A percentile compares a stretch with the other conserved stretches of the same genome.
Conservation (phyloP, 23 tunicate species). For the Ascidia mentula region DNA sequence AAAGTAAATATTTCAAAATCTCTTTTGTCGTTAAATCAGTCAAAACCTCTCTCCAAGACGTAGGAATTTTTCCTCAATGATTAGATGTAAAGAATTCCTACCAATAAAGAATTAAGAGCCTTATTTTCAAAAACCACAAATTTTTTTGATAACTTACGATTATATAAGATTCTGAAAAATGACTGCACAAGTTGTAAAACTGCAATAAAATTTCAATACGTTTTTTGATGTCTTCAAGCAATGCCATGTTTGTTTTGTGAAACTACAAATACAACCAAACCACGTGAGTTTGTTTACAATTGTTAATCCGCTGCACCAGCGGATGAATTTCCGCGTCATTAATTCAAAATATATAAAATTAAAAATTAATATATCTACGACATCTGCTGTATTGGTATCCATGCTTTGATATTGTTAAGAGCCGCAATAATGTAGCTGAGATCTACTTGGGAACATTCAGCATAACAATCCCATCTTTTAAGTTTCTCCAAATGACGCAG, state of each 20-base stretch:
- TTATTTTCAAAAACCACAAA: not conserved
- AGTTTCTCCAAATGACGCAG: too few species aligned
- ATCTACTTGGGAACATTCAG: too few species aligned
- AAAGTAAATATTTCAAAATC: not conserved
- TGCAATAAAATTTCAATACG: not conserved
- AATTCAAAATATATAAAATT: too few species aligned
- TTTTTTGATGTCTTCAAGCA: not conserved
- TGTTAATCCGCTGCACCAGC: not conserved
- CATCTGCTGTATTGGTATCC: too few species aligned
- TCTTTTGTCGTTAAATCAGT: not conserved
- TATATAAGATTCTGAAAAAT: not conserved
- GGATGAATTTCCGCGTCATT: not conserved
- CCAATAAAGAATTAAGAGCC: not conserved
- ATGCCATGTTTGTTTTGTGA: not conserved
- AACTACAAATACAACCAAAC: not conserved
- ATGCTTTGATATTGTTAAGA: too few species aligned
- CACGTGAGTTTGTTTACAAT: conserved; percentile 1
- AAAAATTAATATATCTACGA: too few species aligned
- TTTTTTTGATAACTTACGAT: not conserved
- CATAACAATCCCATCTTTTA: too few species aligned
- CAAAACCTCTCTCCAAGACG: not conserved
- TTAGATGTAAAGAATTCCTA: not conserved
- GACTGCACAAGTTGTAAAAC: not conserved
- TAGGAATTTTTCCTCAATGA: not conserved
- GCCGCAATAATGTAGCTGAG: too few species aligned